Evolutionary conservation across 2,888 invertebrate species (phyloP).

Genomic region (Pristionchus arcanus): DNA sequence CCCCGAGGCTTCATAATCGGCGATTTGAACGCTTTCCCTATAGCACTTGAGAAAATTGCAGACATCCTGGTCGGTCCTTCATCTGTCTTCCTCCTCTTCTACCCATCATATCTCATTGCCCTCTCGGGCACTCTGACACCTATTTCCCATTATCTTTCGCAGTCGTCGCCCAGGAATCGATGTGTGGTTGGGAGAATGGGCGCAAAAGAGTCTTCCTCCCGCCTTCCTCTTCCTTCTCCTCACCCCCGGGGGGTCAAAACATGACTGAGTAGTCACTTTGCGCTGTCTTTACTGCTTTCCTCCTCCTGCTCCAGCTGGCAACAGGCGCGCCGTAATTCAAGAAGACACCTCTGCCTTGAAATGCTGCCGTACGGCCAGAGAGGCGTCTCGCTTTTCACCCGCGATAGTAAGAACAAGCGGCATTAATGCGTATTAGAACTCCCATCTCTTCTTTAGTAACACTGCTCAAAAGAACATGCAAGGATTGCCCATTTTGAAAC

Average conservation of each 20-base stretch:
- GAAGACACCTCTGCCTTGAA: slow-evolving; percentile 32
- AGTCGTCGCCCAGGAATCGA: slow-evolving; percentile 22
- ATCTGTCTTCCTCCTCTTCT: not conserved
- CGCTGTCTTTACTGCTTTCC: slow-evolving; percentile 16
- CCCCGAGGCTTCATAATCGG: not conserved
- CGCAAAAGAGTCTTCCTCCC: not conserved
- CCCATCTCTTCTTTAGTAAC: not conserved
- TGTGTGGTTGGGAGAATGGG: not conserved
- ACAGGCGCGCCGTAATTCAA: slow-evolving; percentile 31
- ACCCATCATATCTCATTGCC: slow-evolving; percentile 14
- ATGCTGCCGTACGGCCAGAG: not conserved
- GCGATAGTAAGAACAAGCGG: not conserved
- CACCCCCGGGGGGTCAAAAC: not conserved
- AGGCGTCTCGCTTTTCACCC: not conserved
- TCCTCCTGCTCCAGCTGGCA: not conserved
- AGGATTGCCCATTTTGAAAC: too few species aligned
- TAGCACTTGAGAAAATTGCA: not conserved
- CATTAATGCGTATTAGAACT: not conserved
- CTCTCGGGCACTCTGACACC: not conserved
- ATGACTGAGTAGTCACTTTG: not conserved
- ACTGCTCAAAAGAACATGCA: not conserved
- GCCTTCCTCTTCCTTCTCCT: not conserved
- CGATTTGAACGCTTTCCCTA: not conserved
- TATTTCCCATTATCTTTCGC: slow-evolving; percentile 23
- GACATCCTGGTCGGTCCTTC: not conserved